Base-by-base conservation (phyloP, 2,888 invertebrate genomes). In the Nomada flava region DNA sequence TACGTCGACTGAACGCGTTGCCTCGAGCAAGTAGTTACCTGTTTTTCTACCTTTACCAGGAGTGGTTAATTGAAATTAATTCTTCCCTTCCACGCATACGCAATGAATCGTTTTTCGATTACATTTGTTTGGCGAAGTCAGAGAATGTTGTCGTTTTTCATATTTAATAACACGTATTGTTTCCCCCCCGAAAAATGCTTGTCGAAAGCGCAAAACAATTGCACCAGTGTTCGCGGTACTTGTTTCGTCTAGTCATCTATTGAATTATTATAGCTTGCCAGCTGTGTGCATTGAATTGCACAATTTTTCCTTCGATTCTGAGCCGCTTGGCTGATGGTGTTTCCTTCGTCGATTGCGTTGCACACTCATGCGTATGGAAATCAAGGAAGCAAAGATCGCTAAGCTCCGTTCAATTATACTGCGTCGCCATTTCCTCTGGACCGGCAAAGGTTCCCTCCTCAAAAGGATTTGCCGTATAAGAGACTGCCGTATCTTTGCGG, bases 401-500 rank as follows among this genome's bases (percentile, higher is more conserved):
- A 50, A 47, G 2, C 13, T 7, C 20, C n/a, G 18, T 53, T 44
- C 63, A 44, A 63, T 72, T 55, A 63, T 26, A 64, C 20, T 11
- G 15, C 15, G 20, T 13, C 44, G 29, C 18, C 29, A 57, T 57
- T 29, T 44, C 11, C 69, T 57, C 47, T 9, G 9, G 20, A 7
- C 26, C 60, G 26, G 26, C 53, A 36, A 63, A n/a, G 53, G 42
- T 65, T 42, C 29, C 3, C 47, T 47, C 29, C 62, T 23, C 65
- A 36, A 55, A 62, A 60, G 68, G 20, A 36, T 55, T 52, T 36
- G 26, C 42, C 42, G 23, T 42, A 44, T n/a, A 50, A 63, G 20
- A 20, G 64, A 71, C 20, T 62, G 57, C 65, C 26, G 72, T 65
- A 57, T 70, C 50, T 59, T 44, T 72, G 70, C 82, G 81, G 60